Conservation (phyloP, 2,888 invertebrate genomes). For the Cryptophagus acutangulus region DNA sequence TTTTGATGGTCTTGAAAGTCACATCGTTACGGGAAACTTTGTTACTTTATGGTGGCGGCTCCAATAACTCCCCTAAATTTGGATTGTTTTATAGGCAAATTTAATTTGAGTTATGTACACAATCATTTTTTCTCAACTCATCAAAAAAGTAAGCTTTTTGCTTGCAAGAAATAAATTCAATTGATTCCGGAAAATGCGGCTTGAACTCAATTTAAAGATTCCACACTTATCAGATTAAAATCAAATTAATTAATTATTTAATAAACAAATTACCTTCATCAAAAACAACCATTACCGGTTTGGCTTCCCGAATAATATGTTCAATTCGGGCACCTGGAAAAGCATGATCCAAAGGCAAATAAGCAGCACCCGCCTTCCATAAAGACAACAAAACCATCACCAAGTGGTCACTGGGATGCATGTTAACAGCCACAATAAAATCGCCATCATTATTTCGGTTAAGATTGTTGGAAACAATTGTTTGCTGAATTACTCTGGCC, state of each 20-base stretch:
- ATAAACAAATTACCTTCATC: conserved; percentile 55
- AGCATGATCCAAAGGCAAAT: conserved; percentile 74
- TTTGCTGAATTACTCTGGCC: conserved; percentile 52
- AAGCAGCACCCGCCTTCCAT: conserved; percentile 79
- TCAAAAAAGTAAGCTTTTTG: too few species aligned
- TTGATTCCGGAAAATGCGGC: too few species aligned
- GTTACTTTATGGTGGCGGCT: too few species aligned
- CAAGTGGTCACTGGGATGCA: conserved; percentile 68
- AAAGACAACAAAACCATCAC: conserved; percentile 66
- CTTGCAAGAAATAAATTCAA: conserved; percentile 12
- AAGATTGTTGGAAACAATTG: conserved; percentile 41
- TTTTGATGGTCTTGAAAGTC: too few species aligned
- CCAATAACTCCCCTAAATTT: too few species aligned
- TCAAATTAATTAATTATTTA: too few species aligned
- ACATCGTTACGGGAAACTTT: too few species aligned
- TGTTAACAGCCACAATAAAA: conserved; percentile 70
- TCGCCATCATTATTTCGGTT: conserved; percentile 63
- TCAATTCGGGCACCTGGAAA: conserved; percentile 67
- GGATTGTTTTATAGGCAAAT: too few species aligned
- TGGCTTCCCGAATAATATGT: conserved; percentile 71
- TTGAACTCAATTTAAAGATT: too few species aligned
- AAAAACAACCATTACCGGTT: conserved; percentile 64
- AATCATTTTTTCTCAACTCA: too few species aligned
- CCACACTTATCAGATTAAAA: too few species aligned
- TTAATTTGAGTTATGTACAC: too few species aligned